Evolutionary conservation across 2,888 invertebrate species (phyloP), one percentile per base, ranked within the genome.

Genomic region (Taenaris catops): DNA sequence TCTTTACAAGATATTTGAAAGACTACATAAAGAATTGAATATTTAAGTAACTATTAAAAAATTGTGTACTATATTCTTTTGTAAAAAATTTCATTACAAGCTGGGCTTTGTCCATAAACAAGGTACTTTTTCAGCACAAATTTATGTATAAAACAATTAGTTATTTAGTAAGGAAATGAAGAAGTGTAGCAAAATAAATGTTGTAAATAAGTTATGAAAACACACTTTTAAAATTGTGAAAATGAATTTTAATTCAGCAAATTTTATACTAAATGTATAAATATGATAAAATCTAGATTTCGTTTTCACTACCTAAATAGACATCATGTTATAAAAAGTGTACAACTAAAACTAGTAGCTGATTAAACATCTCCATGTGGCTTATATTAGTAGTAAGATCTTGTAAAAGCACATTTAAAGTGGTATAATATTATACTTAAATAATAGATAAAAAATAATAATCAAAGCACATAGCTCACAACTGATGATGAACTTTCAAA

Each of bases 211-310:
- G 34, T 41, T 49, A 66, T 51, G 50, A 66, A 75, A 76, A 73
- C 61, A 68, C 62, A 53, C 53, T 57, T 21, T 57, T 75, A 83
- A 84, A 86, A 81, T 83, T 79, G 81, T 86, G 84, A 86, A 84
- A 86, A 86, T 84, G 84, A 86, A 84, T 75, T 86, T 84, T 84
- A 80, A 84, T 86, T 83, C 83, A 83, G 83, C 83, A 84, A 83
- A 80, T 80, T 84, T 86, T 83, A 86, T 84, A 83, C 86, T 86
- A 84, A 84, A 83, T 84, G 84, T 86, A 86, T 86, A 86, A 86
- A 86, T 86, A 84, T 80, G 80, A 80, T 84, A 84, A 83, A 84
- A 74, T 81, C 83, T 83, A 83, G 80, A 83, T 83, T 84, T 84
- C 68, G 78, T 86, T 84, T 65, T 80, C 73, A 78, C 81, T 84